phyloP scores from a whole-genome alignment of 2,888 invertebrate genomes.

The Microdon myrmicae region DNA sequence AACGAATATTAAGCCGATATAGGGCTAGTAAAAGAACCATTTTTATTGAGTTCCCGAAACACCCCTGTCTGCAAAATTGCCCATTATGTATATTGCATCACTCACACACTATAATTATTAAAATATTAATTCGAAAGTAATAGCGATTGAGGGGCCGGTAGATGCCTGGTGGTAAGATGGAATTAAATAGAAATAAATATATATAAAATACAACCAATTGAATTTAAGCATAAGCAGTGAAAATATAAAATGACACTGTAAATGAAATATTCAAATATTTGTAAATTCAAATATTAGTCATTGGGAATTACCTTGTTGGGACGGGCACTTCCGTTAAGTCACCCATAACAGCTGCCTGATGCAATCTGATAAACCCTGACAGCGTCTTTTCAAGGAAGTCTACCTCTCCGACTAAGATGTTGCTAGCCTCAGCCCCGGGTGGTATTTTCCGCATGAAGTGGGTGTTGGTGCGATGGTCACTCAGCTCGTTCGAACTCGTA shows the following conservation, averaged over 20 bases:
- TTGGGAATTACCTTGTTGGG: conserved; percentile 73
- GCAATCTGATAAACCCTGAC: conserved; percentile 92
- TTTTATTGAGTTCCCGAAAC: too few species aligned
- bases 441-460: conserved; percentile 98
- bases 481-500: conserved; percentile 74
- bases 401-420: conserved; percentile 96
- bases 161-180: too few species aligned
- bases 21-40: too few species aligned
- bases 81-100: too few species aligned
- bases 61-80: too few species aligned
- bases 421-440: conserved; percentile 94
- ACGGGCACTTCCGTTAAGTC: conserved; percentile 97
- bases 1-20: too few species aligned
- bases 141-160: too few species aligned
- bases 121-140: too few species aligned
- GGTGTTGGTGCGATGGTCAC: conserved; percentile 82
- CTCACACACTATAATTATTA: too few species aligned
- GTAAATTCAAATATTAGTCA: not conserved
- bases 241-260: conserved; percentile 61
- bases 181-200: not conserved
- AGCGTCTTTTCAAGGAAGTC: conserved; percentile 93
- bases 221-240: not conserved
- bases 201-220: not conserved
- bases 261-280: conserved; percentile 76
- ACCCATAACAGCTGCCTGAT: conserved; percentile 88